A percentile compares a stretch with the other conserved stretches of the same genome.
These are phyloP conservation scores for Drosophila prosaltans DNA, from an alignment of 1,140 invertebrate genomes.

Conservation along the genomic window DNA sequence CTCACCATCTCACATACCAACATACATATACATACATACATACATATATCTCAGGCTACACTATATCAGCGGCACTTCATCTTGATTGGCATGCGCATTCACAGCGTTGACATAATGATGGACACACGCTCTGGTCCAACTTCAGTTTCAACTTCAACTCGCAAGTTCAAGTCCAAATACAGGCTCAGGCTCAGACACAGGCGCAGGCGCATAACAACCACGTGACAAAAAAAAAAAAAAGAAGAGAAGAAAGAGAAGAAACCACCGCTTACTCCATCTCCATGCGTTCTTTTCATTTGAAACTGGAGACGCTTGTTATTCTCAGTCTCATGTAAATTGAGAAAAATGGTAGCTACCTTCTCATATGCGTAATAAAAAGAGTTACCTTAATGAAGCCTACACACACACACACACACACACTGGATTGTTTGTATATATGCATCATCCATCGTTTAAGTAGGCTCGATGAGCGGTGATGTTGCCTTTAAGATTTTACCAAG, in stretches of 20 bases:
- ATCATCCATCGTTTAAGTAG: background rate
- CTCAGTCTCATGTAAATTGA: conserved; percentile 2
- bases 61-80: conserved; percentile 80
- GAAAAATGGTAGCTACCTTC: conserved; percentile 28
- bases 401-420: too few species aligned
- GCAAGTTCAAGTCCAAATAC: background rate
- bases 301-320: background rate
- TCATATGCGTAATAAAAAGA: conserved; percentile 73
- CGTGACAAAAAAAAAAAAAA: conserved; percentile 51
- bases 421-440: too few species aligned
- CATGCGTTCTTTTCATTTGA: conserved; percentile 43
- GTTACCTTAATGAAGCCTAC: conserved; percentile 3
- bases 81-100: conserved; percentile 83
- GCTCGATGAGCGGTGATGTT: conserved; percentile 42
- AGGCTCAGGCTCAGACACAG: conserved; percentile 19
- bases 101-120: conserved; percentile 83
- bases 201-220: conserved; percentile 33
- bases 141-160: background rate
- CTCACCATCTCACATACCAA: background rate
- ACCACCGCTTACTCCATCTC: conserved; percentile 20
- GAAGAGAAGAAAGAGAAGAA: conserved; percentile 14
- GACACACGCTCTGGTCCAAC: conserved; percentile 63
- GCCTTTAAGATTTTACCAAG: conserved; percentile 69
- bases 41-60: background rate
- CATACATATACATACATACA: background rate